A percentile compares a stretch with the other conserved stretches of the same genome.
These are phyloP conservation scores for Galeopterus variegatus DNA, from an alignment of 2,113 vertebrate genomes.

Conservation along the genomic window DNA sequence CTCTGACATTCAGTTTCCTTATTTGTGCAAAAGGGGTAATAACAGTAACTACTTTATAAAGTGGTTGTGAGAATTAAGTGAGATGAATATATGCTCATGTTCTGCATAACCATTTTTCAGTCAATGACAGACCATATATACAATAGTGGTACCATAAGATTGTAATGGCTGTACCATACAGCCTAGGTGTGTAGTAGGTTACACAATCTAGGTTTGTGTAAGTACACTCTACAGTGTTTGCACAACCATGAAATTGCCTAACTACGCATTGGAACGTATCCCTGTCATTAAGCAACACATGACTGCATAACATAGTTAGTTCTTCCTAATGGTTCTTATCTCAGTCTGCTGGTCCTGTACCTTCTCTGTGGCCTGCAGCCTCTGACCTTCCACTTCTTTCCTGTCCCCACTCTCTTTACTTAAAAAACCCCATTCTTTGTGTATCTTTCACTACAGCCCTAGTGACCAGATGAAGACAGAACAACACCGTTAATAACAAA, in stretches of 20 bases:
- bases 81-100: not conserved
- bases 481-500: not conserved
- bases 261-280: too few species aligned
- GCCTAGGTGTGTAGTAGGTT: too few species aligned
- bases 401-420: not conserved
- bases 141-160: too few species aligned
- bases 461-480: not conserved
- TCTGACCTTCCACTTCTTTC: not conserved
- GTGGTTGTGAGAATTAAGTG: not conserved
- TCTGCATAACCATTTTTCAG: too few species aligned
- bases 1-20: constrained; percentile 22
- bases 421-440: not conserved
- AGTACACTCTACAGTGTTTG: too few species aligned
- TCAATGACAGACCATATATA: too few species aligned
- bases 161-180: too few species aligned
- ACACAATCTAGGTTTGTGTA: too few species aligned
- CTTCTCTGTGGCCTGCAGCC: not conserved
- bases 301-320: too few species aligned
- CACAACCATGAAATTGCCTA: too few species aligned
- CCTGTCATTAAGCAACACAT: too few species aligned
- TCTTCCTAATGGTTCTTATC: not conserved
- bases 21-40: not conserved
- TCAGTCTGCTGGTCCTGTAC: not conserved
- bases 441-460: not conserved
- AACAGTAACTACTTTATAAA: not conserved